Conservation (phyloP, 2,888 invertebrate species). For the Slavum lentiscoides region DNA sequence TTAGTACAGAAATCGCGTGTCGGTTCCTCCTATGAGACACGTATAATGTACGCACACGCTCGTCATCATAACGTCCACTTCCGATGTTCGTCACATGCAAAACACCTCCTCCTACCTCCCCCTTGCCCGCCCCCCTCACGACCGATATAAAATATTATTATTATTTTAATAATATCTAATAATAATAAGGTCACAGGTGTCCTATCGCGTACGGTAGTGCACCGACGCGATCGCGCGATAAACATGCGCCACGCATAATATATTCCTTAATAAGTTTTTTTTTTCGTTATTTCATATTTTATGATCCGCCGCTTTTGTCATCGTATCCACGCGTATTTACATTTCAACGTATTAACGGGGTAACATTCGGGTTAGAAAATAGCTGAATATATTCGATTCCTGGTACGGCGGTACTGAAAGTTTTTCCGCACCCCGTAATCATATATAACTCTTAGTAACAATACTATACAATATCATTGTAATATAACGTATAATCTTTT, state of each 20-base stretch:
- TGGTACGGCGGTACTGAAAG: no score
- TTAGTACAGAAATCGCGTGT: slow-evolving; percentile 44
- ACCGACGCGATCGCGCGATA: slow-evolving; percentile 39
- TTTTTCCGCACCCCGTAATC: no score
- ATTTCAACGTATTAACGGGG: no score
- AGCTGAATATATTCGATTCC: no score
- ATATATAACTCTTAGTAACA: no score
- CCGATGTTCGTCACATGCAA: slow-evolving; percentile 43
- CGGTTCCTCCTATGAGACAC: slow-evolving; percentile 47
- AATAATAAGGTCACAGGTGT: slow-evolving; percentile 51
- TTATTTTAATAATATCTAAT: neutral
- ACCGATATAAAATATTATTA: slow-evolving; percentile 1
- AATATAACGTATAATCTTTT: no score
- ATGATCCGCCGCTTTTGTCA: neutral
- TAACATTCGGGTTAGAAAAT: no score
- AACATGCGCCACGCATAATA: slow-evolving; percentile 18
- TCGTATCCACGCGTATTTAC: neutral
- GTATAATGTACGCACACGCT: neutral
- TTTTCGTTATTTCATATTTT: slow-evolving; percentile 11
- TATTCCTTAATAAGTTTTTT: slow-evolving; percentile 24
- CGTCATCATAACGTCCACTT: slow-evolving; percentile 38
- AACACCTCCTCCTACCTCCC: neutral
- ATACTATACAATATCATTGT: no score
- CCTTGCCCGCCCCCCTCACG: neutral
- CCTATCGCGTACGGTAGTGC: slow-evolving; percentile 7